These are phyloP conservation scores for Drosophila aldrichi DNA, from an alignment of 2,888 invertebrate genomes.

Conservation along the genomic window DNA sequence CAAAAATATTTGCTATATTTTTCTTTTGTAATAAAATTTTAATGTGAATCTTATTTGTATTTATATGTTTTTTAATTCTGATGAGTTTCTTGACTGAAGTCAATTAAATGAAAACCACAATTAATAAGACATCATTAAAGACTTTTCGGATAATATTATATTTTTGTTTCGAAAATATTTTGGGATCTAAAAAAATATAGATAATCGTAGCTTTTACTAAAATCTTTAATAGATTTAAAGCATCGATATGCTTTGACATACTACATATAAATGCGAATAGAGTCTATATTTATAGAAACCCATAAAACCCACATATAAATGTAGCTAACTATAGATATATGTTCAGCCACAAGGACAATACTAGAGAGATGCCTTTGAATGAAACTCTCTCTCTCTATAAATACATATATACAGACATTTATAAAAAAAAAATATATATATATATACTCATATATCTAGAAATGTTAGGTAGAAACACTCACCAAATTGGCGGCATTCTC, in stretches of 20 bases:
- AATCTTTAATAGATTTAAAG: not conserved
- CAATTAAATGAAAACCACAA: not conserved
- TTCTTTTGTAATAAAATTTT: not conserved
- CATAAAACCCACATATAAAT: not conserved
- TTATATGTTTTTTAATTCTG: not conserved
- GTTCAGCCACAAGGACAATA: not conserved
- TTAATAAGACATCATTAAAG: not conserved
- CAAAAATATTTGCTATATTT: not conserved
- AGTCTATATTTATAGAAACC: not conserved
- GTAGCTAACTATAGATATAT: not conserved
- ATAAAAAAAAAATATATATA: not conserved
- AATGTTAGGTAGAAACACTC: constrained; percentile 74
- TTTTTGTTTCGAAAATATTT: not conserved
- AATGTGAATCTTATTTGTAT: not conserved
- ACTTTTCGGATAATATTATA: not conserved
- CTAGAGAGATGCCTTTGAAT: not conserved
- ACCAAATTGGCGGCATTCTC: constrained; percentile 88
- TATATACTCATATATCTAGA: not conserved
- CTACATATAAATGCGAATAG: not conserved
- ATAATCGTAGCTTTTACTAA: not conserved
- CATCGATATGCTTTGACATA: not conserved
- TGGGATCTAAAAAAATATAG: not conserved
- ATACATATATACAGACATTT: not conserved
- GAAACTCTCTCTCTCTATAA: not conserved
- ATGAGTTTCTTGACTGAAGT: not conserved